Base-by-base conservation (phyloP, 53 echinoderm and acorn worm species). In the Astropecten irregularis region DNA sequence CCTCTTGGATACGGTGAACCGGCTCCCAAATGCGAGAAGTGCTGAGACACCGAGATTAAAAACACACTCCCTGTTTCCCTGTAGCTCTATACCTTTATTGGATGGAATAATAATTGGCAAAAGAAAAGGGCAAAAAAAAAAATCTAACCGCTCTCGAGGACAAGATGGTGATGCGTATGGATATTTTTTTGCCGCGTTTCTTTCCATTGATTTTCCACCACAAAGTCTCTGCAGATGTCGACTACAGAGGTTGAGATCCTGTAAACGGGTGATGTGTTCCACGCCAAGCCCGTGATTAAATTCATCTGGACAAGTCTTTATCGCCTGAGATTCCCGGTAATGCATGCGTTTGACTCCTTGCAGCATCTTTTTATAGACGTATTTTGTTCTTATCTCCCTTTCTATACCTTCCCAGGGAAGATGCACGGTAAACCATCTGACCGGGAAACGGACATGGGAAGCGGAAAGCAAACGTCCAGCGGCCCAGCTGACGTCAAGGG, bases 301-400 rank as follows among this genome's bases (percentile, higher is more conserved):
- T 76, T 76, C 76, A 58, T 76, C 58, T 76, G 76, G 76, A 76
- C 76, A 76, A 76, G 57, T 57, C 76, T 76, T 76, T 76, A 76
- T 76, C 58, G 76, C 57, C 31, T 54, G 36, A 54, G n/a, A 76
- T 55, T 58, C 21, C 76, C 76, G 2, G 57, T 20, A 37, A 76
- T 56, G 76, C 76, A 76, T 76, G 76, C 76, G 18, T 5, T 18
- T 31, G 3, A 5, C 56, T 25, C 47, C 42, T 31, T 57, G 22
- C n/a, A n/a, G n/a, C n/a, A n/a, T n/a, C 76, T 56, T 76, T 76
- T 76, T 57, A 76, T 76, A 76, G 76, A 76, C 76, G n/a, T n/a
- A n/a, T n/a, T n/a, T n/a, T n/a, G n/a, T 9, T 15, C 44, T 3
- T 40, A 19, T 20, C 22, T 39, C 68, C 68, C 67, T 13, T 3